Evolutionary conservation across 2,888 invertebrate genomes (phyloP).

Genomic region (Agapostemon virescens): DNA sequence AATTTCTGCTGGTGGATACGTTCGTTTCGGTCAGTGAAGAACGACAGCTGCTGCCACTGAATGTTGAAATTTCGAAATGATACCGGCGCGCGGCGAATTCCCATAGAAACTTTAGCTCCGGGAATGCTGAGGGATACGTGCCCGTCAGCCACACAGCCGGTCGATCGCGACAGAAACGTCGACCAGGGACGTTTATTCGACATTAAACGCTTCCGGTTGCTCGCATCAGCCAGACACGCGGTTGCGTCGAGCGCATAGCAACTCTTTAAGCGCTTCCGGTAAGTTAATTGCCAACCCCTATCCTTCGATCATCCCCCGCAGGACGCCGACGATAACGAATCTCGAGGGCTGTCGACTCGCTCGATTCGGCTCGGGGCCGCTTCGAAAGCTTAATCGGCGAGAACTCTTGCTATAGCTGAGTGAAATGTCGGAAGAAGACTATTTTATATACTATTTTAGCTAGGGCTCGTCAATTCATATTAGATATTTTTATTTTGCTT

Average conservation of each 20-base stretch:
- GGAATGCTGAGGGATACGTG: background rate
- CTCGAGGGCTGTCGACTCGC: constrained; percentile 6
- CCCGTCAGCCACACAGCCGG: background rate
- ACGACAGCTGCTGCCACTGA: background rate
- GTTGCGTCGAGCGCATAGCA: constrained; percentile 5
- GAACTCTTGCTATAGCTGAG: background rate
- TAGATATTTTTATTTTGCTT: too few species aligned
- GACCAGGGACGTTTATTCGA: constrained; percentile 35
- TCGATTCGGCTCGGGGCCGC: background rate
- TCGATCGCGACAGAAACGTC: constrained; percentile 28
- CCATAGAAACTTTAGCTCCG: background rate
- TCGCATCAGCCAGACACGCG: constrained; percentile 22
- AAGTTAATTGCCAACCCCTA: constrained; percentile 19
- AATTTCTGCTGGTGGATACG: too few species aligned
- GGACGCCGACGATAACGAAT: constrained; percentile 4
- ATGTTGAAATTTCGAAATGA: background rate
- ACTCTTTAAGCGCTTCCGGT: constrained; percentile 4
- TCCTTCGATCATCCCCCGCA: constrained; percentile 8
- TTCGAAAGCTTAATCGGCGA: background rate
- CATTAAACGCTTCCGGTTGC: constrained; percentile 44
- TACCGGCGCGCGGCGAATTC: background rate
- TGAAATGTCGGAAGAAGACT: too few species aligned
- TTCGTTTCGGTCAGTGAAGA: background rate
- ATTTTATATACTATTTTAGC: too few species aligned
- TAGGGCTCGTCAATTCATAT: too few species aligned